Evolutionary conservation across 2,797 vertebrate genomes (phyloP).

Genomic region (Pseudomugil tenellus): DNA sequence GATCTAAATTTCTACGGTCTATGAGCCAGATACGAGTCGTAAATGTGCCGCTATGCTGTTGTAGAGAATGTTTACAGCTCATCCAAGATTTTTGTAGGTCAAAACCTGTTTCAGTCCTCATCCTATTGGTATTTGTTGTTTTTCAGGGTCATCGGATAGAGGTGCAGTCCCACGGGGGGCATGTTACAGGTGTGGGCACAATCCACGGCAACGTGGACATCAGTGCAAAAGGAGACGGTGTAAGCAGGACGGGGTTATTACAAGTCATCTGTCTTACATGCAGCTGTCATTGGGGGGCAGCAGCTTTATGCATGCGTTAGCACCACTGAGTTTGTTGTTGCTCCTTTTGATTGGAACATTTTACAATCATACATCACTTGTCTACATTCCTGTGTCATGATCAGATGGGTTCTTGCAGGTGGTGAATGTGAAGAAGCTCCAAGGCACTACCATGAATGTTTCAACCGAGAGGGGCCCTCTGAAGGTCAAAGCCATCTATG

Average conservation of each 20-base stretch:
- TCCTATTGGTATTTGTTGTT: slow-evolving; percentile 16
- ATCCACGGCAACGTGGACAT: slow-evolving; percentile 92
- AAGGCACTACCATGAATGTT: slow-evolving; percentile 90
- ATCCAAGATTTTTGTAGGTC: background rate
- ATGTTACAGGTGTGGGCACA: slow-evolving; percentile 88
- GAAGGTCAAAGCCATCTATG: slow-evolving; percentile 91
- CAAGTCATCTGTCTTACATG: slow-evolving; percentile 10
- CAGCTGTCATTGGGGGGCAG: slow-evolving; percentile 64
- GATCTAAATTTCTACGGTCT: background rate
- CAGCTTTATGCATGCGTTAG: slow-evolving; percentile 4
- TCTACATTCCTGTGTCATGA: background rate
- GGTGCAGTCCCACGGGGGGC: slow-evolving; percentile 86
- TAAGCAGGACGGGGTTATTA: slow-evolving; percentile 68
- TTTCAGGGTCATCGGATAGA: slow-evolving; percentile 88
- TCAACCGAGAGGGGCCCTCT: slow-evolving; percentile 89
- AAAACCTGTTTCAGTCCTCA: background rate
- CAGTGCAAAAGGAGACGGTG: slow-evolving; percentile 84
- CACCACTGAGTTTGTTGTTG: background rate
- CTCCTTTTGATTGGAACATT: background rate
- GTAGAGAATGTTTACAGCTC: background rate
- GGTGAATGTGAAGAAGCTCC: slow-evolving; percentile 91
- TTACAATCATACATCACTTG: background rate
- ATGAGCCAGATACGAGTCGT: background rate
- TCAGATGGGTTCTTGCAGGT: slow-evolving; percentile 77
- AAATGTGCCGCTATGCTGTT: background rate